A percentile compares a stretch with the other conserved stretches of the same genome.
Conservation (phyloP, 2,888 invertebrate species). For the Eupithecia tripunctaria region DNA sequence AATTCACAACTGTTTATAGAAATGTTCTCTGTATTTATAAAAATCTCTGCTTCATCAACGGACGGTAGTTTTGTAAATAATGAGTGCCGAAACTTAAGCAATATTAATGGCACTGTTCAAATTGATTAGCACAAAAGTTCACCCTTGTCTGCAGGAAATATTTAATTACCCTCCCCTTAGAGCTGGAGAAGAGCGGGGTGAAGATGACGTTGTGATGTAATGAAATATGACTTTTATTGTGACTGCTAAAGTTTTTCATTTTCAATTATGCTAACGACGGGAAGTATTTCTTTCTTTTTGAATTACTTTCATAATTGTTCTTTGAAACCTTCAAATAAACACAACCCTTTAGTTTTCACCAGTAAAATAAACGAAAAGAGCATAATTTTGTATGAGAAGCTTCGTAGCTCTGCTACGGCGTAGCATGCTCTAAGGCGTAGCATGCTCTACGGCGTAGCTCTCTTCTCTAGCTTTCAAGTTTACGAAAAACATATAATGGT, state of each 20-base stretch:
- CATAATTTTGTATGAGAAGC: neutral
- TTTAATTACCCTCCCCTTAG: conserved; percentile 35
- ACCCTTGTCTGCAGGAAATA: conserved; percentile 33
- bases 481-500: neutral
- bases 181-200: neutral
- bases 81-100: conserved; percentile 34
- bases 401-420: neutral
- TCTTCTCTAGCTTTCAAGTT: neutral
- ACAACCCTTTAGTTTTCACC: neutral
- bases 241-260: conserved; percentile 17
- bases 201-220: conserved; percentile 25
- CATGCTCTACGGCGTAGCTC: neutral
- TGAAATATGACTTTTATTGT: conserved; percentile 24
- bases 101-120: conserved; percentile 42
- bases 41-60: conserved; percentile 13
- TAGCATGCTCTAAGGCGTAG: neutral
- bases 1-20: neutral
- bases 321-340: neutral
- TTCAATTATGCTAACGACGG: conserved; percentile 7
- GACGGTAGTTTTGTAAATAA: conserved; percentile 21
- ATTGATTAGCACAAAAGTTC: conserved; percentile 39
- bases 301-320: neutral
- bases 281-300: neutral
- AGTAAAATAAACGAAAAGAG: neutral
- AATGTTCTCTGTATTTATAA: neutral